Conservation (phyloP, 2,888 invertebrate genomes). For the Atethmia centrago region DNA sequence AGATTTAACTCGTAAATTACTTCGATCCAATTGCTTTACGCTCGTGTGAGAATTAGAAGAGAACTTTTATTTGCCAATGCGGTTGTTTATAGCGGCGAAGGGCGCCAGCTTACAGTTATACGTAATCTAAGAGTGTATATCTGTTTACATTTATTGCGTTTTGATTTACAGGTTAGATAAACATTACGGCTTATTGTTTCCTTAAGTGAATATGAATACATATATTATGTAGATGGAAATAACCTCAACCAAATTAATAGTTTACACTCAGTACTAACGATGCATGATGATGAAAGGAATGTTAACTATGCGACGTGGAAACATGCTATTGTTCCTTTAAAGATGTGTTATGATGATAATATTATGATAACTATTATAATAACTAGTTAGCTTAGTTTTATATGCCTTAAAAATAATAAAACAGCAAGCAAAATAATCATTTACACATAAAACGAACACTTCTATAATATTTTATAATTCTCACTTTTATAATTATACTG, state of each 20-base stretch:
- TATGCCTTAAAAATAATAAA: slow-evolving; percentile 31
- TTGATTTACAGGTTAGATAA: slow-evolving; percentile 53
- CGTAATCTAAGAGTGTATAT: slow-evolving; percentile 56
- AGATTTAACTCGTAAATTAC: slow-evolving; percentile 90
- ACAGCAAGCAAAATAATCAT: slow-evolving; percentile 22
- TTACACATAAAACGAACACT: slow-evolving; percentile 38
- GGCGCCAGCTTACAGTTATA: slow-evolving; percentile 50
- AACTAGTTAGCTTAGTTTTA: slow-evolving; percentile 44
- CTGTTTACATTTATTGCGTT: slow-evolving; percentile 57
- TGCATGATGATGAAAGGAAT: slow-evolving; percentile 49
- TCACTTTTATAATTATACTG: slow-evolving; percentile 2
- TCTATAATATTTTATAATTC: slow-evolving; percentile 1
- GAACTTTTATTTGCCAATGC: slow-evolving; percentile 84
- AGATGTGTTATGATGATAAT: slow-evolving; percentile 45
- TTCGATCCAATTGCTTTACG: slow-evolving; percentile 89
- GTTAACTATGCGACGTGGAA: slow-evolving; percentile 46
- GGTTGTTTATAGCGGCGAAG: slow-evolving; percentile 79
- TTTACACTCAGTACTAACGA: slow-evolving; percentile 54
- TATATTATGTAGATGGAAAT: slow-evolving; percentile 25
- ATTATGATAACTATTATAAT: slow-evolving; percentile 40
- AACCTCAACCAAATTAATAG: slow-evolving; percentile 38
- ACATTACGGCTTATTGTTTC: slow-evolving; percentile 51
- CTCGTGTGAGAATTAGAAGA: slow-evolving; percentile 87
- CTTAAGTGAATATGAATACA: slow-evolving; percentile 34
- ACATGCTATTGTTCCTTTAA: slow-evolving; percentile 47